phyloP scores from a whole-genome alignment of 2,113 vertebrate genomes.

The Peromyscus maniculatus region DNA sequence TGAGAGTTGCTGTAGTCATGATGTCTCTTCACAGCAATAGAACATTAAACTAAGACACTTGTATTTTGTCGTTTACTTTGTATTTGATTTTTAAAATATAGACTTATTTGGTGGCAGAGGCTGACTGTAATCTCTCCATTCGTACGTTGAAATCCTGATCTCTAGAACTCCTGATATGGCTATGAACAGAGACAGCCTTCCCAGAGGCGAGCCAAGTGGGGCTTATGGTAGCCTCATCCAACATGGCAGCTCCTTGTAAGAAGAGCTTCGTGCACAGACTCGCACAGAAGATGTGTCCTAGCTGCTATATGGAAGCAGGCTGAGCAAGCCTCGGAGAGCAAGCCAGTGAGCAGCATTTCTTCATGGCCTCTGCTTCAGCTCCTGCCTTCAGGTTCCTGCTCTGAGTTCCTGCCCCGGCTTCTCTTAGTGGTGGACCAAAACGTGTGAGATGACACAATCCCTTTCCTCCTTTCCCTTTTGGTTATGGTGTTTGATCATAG shows the following conservation, averaged over 20 bases:
- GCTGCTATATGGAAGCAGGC: background rate
- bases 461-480: background rate
- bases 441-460: background rate
- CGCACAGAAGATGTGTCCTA: background rate
- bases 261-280: background rate
- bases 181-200: background rate
- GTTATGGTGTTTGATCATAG: background rate
- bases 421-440: background rate
- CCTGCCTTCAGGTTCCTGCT: background rate
- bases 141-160: background rate
- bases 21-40: background rate
- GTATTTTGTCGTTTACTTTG: slow-evolving; percentile 36
- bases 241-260: background rate
- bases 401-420: background rate
- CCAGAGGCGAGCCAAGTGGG: background rate
- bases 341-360: background rate
- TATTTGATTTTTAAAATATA: slow-evolving; percentile 22
- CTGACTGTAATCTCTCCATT: background rate
- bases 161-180: background rate
- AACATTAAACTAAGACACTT: background rate
- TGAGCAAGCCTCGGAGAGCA: background rate
- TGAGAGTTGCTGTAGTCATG: background rate
- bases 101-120: background rate
- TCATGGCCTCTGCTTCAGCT: background rate
- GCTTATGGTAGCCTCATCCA: background rate